Evolutionary conservation across 2,797 vertebrate species (phyloP), one percentile per base, ranked within the genome.

Genomic region (Channallabes apus): DNA sequence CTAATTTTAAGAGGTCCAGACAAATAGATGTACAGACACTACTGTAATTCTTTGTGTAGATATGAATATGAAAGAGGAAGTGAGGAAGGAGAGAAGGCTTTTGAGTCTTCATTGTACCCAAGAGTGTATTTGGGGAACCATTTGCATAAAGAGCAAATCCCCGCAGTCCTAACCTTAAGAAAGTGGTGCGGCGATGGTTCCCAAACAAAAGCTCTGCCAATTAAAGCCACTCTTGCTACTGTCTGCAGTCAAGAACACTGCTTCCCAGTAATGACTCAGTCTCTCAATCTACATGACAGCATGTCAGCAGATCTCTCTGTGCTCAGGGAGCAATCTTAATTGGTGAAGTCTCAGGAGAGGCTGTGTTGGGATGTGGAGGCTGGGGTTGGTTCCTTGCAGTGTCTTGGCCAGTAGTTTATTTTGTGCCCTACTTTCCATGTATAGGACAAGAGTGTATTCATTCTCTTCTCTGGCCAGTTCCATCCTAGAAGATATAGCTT

Each of bases 301-400:
- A 86, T 91, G 88, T 89, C 89, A 90, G 86, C 86, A 82, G 87
- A 88, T 89, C 88, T 94, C 93, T 92, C 93, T 94, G 91, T 91
- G 86, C 86, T 87, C 78, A 84, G 83, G 84, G 88, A 85, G 77
- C 88, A 78, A 61, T 87, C 86, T 91, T 91, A 89, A 89, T 90
- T 91, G 88, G 87, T 87, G 88, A 88, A 88, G 84, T 90, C 89
- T 90, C 87, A 54, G 62, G 85, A 80, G 88, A 89, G 81, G 59
- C 84, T 86, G 77, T 85, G 84, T 84, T 84, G 86, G 81, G 87
- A 87, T 85, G 86, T 82, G 81, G 67, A 88, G 80, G 56, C 82
- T 83, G 69, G 79, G 78, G 65, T 86, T 82, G 64, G 72, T 88
- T 84, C 83, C 83, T 88, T 81, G 82, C 75, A 59, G 61, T 68